Conservation (phyloP, 1,140 invertebrate genomes). For the Luehdorfia chinensis region DNA sequence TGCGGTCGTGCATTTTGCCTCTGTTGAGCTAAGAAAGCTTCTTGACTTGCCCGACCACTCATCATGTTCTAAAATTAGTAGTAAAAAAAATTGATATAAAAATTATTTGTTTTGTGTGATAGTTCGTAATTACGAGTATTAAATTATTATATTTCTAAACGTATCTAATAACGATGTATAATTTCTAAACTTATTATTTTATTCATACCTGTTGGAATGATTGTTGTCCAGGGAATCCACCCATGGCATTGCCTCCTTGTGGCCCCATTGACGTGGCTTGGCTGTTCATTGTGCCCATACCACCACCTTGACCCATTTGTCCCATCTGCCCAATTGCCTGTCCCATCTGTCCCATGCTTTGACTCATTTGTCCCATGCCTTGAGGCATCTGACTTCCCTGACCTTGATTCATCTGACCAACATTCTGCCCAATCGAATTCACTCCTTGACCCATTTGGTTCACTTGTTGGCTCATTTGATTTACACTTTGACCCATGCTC, state of each 20-base stretch:
- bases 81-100: constrained; percentile 14
- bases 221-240: constrained; percentile 74
- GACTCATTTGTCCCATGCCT: constrained; percentile 72
- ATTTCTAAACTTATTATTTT: too few relatives aligned
- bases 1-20: constrained; percentile 71
- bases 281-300: constrained; percentile 67
- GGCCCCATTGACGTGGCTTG: constrained; percentile 73
- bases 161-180: too few relatives aligned
- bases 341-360: constrained; percentile 73
- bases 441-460: constrained; percentile 62
- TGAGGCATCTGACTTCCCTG: constrained; percentile 66
- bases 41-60: constrained; percentile 62
- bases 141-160: too few relatives aligned
- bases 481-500: constrained; percentile 64
- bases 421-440: constrained; percentile 62
- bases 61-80: constrained; percentile 69
- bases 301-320: constrained; percentile 66
- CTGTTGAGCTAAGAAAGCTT: constrained; percentile 72
- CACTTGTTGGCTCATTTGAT: constrained; percentile 66
- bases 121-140: too few relatives aligned
- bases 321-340: constrained; percentile 76
- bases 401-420: constrained; percentile 64
- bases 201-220: constrained; percentile 74
- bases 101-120: too few relatives aligned
- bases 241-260: constrained; percentile 76